Percentiles rank a stretch among this genome's conserved stretches.
phyloP scores from a whole-genome alignment of 2,888 invertebrate genomes.

The Frankliniella intonsa region DNA sequence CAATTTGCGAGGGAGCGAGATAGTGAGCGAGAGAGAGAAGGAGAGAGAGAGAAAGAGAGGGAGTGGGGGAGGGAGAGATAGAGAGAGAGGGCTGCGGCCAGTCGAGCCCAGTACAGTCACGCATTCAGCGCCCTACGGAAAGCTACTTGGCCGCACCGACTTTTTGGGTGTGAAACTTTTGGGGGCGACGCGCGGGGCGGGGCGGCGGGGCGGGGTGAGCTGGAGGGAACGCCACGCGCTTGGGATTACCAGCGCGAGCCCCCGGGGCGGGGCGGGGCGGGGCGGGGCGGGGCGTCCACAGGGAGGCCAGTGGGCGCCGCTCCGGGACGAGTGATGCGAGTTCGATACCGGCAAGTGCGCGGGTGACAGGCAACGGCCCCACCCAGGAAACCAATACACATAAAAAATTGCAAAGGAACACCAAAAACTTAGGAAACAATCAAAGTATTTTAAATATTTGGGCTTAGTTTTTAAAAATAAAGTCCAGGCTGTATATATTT shows the following conservation, averaged over 20 bases:
- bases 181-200: neutral
- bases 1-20: neutral
- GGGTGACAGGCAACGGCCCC: no score
- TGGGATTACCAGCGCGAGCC: neutral
- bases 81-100: no score
- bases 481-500: no score
- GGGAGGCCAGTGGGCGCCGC: neutral
- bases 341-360: no score
- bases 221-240: neutral
- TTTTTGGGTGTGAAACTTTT: constrained; percentile 3
- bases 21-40: no score
- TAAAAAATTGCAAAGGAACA: no score
- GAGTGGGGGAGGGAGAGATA: no score
- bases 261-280: neutral
- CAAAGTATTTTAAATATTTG: no score
- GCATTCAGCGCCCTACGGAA: neutral
- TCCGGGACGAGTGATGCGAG: neutral
- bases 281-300: neutral
- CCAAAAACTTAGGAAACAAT: no score
- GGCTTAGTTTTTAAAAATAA: no score
- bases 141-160: neutral
- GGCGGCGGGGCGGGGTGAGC: neutral
- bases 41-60: no score
- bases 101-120: neutral
- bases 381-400: no score